Percentiles rank a stretch among this genome's conserved stretches.
Evolutionary conservation across 2,797 vertebrate species (phyloP).

Genomic region (Sylvia borin): DNA sequence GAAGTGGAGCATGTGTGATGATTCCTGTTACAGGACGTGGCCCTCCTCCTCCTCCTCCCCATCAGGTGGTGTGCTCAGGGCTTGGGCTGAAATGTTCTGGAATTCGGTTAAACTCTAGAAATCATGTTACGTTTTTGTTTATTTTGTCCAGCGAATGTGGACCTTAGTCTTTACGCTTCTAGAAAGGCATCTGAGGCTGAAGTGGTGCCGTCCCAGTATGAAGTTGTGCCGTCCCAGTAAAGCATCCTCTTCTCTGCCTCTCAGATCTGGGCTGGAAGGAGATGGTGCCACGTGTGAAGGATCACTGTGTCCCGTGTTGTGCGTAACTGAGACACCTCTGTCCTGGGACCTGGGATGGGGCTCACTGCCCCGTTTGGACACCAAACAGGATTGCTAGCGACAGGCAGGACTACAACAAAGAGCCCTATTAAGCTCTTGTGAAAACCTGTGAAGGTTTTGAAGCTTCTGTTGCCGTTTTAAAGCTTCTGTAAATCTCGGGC

Average conservation of each 20-base stretch:
- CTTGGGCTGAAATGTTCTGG: constrained; percentile 3
- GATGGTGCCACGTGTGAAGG: not conserved
- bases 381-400: not conserved
- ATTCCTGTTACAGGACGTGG: constrained; percentile 59
- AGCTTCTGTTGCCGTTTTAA: not conserved
- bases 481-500: not conserved
- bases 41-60: not conserved
- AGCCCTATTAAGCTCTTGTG: not conserved
- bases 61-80: constrained; percentile 16
- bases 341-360: not conserved
- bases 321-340: not conserved
- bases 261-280: not conserved
- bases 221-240: not conserved
- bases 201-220: not conserved
- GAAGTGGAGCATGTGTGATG: constrained; percentile 66
- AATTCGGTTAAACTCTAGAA: not conserved
- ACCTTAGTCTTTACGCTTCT: not conserved
- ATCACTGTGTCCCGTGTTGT: accelerated
- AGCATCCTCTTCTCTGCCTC: not conserved
- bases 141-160: accelerated
- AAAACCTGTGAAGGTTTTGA: not conserved
- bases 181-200: not conserved
- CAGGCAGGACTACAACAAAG: not conserved
- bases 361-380: not conserved
- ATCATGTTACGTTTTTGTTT: not conserved